phyloP scores from a whole-genome alignment of 2,888 invertebrate species.

The Drosophila cognata region DNA sequence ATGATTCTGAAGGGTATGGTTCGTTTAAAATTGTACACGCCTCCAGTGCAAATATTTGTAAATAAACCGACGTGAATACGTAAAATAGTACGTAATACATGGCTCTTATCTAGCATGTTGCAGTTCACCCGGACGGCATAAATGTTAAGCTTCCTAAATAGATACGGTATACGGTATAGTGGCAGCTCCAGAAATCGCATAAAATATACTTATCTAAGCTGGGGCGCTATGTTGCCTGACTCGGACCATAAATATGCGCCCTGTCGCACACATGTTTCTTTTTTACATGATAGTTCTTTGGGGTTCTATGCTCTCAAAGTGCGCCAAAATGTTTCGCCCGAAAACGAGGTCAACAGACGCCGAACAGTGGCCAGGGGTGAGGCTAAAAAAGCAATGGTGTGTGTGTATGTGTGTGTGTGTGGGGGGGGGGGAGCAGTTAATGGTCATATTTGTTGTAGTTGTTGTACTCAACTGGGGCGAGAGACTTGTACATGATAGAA shows the following conservation, averaged over 20 bases:
- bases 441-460: slow-evolving; percentile 59
- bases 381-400: background rate
- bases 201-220: slow-evolving; percentile 26
- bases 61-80: slow-evolving; percentile 26
- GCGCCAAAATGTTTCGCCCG: slow-evolving; percentile 63
- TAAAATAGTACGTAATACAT: background rate
- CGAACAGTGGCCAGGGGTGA: slow-evolving; percentile 46
- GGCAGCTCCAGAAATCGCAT: slow-evolving; percentile 11
- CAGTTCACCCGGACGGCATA: background rate
- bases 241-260: slow-evolving; percentile 5
- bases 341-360: slow-evolving; percentile 81
- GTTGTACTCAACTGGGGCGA: slow-evolving; percentile 53
- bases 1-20: background rate
- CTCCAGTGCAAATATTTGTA: slow-evolving; percentile 31
- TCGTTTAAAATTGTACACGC: slow-evolving; percentile 7
- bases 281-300: slow-evolving; percentile 36
- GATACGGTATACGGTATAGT: slow-evolving; percentile 16
- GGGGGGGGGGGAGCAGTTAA: slow-evolving; percentile 43
- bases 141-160: background rate
- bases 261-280: slow-evolving; percentile 36
- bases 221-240: slow-evolving; percentile 1
- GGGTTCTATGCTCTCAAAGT: slow-evolving; percentile 41
- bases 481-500: slow-evolving; percentile 25
- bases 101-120: slow-evolving; percentile 2
- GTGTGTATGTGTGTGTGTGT: background rate